These are phyloP conservation scores for Caenorhabditis inopinata DNA, from an alignment of 1,140 invertebrate genomes.

Conservation along the genomic window DNA sequence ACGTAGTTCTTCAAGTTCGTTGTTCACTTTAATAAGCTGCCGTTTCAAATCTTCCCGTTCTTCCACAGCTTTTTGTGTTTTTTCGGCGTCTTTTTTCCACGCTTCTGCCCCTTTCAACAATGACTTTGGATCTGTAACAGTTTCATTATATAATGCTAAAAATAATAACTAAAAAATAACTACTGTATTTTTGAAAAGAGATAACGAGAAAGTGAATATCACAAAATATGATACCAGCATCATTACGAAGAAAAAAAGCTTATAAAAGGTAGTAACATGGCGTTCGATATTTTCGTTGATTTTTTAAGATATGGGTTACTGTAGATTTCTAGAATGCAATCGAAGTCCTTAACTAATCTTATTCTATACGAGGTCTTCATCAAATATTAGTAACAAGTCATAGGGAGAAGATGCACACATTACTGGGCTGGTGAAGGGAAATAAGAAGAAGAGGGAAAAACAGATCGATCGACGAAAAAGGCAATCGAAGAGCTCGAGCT, in stretches of 20 bases:
- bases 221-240: too few relatives aligned
- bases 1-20: slow-evolving; percentile 37
- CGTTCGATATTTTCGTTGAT: too few relatives aligned
- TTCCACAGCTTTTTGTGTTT: slow-evolving; percentile 33
- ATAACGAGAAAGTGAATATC: too few relatives aligned
- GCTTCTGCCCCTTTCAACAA: background rate
- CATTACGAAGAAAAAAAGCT: too few relatives aligned
- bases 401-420: background rate
- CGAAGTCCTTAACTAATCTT: background rate
- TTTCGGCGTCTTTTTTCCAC: slow-evolving; percentile 14
- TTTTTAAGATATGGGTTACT: background rate
- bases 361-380: too few relatives aligned
- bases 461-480: slow-evolving; percentile 21
- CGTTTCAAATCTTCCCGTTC: slow-evolving; percentile 27
- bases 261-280: too few relatives aligned
- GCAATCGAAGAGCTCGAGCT: slow-evolving; percentile 19
- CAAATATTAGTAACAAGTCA: background rate
- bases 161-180: background rate
- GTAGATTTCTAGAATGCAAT: background rate
- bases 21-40: background rate
- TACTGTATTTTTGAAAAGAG: too few relatives aligned
- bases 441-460: background rate
- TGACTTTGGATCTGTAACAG: slow-evolving; percentile 19
- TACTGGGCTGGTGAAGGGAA: background rate
- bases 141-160: too few relatives aligned